Evolutionary conservation across 2,113 vertebrate species (phyloP), one percentile per base, ranked within the genome.

Genomic region (Pitta sordida): DNA sequence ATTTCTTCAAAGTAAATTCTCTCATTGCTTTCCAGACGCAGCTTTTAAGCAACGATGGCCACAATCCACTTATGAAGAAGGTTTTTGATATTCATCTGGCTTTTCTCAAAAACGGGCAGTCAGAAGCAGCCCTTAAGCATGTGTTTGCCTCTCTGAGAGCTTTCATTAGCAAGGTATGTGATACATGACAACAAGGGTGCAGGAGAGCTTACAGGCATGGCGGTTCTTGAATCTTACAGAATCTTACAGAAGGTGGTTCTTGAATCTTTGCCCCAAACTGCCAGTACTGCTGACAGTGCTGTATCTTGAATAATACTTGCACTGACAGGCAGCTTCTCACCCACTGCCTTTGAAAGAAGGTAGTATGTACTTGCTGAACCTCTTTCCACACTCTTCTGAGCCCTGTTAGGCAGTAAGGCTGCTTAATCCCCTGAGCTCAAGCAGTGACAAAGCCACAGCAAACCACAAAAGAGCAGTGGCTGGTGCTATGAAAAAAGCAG

Each of bases 51-150:
- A 98, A 97, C 0, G 99, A 99, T 10, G 99, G 99, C 43, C 99
- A 99, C 95, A 99, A 99, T 94, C 97, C 98, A 2, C 98, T 99
- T 90, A 99, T 99, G 99, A 99, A 98, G 96, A 99, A 99, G 92
- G 98, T 99, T 43, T 99, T 99, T 92, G 99, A 99, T 68, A 98
- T 99, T 90, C 99, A 99, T 91, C 98, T 99, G 56, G 98, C 98
- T 83, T 99, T 99, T 96, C 98, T 99, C 51, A 99, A 98, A 96
- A 98, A 99, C 0, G 98, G 99, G 41, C 99, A 99, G 59, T 99
- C 99, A 13, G 99, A 99, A 95, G 97, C 97, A 1, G 98, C 99
- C 7, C 97, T 99, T 87, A 98, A 98, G 86, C 99, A 99, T 0
- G 98, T 99, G 29, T 99, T 99, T 14, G 98, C 99, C 15, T 98